Percentiles rank a stretch among this genome's conserved stretches.
These are phyloP conservation scores for Leptinotarsa peninsularis DNA, from an alignment of 2,888 invertebrate genomes.

Conservation along the genomic window DNA sequence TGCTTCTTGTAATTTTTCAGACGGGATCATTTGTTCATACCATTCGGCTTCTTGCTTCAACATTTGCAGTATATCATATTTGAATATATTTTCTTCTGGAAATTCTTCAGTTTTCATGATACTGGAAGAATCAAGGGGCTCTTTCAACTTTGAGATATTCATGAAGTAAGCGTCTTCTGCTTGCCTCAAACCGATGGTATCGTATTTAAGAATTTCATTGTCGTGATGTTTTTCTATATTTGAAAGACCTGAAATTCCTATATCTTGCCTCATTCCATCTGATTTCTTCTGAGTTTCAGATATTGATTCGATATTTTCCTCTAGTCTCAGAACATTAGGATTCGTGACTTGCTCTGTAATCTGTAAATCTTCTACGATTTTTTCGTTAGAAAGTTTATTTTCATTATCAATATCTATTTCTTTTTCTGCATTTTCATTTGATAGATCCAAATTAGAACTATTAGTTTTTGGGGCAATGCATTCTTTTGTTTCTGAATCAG, in stretches of 20 bases:
- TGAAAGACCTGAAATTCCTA: too few relatives aligned
- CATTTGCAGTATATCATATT: constrained; percentile 47
- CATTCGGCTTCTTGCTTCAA: constrained; percentile 48
- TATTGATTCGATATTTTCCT: too few relatives aligned
- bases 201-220: constrained; percentile 28
- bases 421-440: too few relatives aligned
- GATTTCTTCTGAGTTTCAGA: too few relatives aligned
- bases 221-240: constrained; percentile 32
- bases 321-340: too few relatives aligned
- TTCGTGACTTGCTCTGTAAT: too few relatives aligned
- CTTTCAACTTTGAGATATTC: not conserved
- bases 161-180: constrained; percentile 28
- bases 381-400: too few relatives aligned
- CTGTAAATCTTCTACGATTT: too few relatives aligned
- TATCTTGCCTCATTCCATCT: too few relatives aligned
- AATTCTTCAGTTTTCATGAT: not conserved
- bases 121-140: not conserved
- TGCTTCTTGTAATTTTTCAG: constrained; percentile 1
- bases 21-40: constrained; percentile 46
- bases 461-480: too few relatives aligned
- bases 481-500: constrained; percentile 45
- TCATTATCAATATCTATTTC: too few relatives aligned
- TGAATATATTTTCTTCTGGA: constrained; percentile 33
- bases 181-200: constrained; percentile 31
- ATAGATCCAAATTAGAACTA: too few relatives aligned